Evolutionary conservation across 1,140 invertebrate genomes (phyloP).

Genomic region (Euura saliciscinereae): DNA sequence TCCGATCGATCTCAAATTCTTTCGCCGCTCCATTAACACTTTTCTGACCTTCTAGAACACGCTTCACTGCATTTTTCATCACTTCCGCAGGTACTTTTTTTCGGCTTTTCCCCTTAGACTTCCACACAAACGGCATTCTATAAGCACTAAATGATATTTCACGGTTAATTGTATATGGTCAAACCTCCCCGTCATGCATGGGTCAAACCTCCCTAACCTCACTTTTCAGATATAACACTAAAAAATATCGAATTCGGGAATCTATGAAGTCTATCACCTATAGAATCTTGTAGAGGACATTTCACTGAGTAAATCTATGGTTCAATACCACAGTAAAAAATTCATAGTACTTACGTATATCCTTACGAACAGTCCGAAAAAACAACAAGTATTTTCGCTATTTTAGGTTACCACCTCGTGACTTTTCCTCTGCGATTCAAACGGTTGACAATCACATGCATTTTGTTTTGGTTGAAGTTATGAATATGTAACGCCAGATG

Average conservation of each 20-base stretch:
- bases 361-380: neutral
- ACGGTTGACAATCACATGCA: neutral
- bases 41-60: neutral
- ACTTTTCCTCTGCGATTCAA: neutral
- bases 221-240: neutral
- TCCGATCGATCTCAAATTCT: slow-evolving; percentile 9
- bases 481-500: neutral
- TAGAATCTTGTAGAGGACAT: too few species aligned
- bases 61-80: neutral
- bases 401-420: neutral
- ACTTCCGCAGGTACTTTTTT: neutral
- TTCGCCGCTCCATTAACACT: neutral
- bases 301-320: neutral
- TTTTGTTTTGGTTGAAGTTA: neutral
- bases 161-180: neutral
- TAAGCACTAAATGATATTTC: too few species aligned
- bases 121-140: neutral
- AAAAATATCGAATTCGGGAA: neutral
- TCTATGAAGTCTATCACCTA: neutral
- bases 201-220: slow-evolving; percentile 21
- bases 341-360: neutral
- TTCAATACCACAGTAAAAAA: neutral
- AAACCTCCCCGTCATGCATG: neutral
- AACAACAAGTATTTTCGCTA: neutral
- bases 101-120: neutral